A percentile compares a stretch with the other conserved stretches of the same genome.
phyloP scores from a whole-genome alignment of 2,888 invertebrate species.

The Sarcophaga variegata region DNA sequence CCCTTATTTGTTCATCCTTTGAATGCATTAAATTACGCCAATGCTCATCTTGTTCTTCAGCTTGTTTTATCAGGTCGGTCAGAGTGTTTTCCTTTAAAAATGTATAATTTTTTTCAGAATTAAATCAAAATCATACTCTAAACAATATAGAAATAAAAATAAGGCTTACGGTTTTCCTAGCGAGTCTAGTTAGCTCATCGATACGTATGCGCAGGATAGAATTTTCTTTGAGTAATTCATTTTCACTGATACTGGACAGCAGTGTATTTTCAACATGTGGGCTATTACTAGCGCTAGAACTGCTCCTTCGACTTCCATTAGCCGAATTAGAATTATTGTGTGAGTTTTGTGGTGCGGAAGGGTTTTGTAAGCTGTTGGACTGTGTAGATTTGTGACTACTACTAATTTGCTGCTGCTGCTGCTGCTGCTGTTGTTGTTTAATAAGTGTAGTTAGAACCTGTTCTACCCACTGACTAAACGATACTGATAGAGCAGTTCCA shows the following conservation, averaged over 20 bases:
- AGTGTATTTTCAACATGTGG: conserved; percentile 66
- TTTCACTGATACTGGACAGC: conserved; percentile 33
- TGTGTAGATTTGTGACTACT: conserved; percentile 79
- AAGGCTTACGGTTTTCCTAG: conserved; percentile 88
- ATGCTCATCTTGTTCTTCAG: conserved; percentile 80
- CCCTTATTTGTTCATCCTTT: conserved; percentile 80
- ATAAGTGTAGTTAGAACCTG: conserved; percentile 79
- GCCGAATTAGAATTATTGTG: conserved; percentile 74
- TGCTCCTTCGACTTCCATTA: conserved; percentile 71
- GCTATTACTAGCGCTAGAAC: conserved; percentile 71
- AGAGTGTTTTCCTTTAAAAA: conserved; percentile 79
- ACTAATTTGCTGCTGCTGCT: conserved; percentile 71
- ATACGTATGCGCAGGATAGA: conserved; percentile 86
- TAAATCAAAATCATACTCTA: neutral
- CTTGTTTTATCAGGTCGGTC: conserved; percentile 80
- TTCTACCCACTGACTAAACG: conserved; percentile 81
- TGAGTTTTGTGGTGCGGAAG: conserved; percentile 71
- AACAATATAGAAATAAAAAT: neutral
- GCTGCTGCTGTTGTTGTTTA: conserved; percentile 71
- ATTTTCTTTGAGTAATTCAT: conserved; percentile 83
- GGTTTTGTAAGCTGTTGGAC: conserved; percentile 74
- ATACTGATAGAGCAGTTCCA: conserved; percentile 76
- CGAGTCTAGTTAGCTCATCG: conserved; percentile 88
- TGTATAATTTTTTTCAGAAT: conserved; percentile 23
- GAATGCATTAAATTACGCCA: conserved; percentile 80